phyloP scores from a whole-genome alignment of 2,888 invertebrate species.

The Netelia melanura region DNA sequence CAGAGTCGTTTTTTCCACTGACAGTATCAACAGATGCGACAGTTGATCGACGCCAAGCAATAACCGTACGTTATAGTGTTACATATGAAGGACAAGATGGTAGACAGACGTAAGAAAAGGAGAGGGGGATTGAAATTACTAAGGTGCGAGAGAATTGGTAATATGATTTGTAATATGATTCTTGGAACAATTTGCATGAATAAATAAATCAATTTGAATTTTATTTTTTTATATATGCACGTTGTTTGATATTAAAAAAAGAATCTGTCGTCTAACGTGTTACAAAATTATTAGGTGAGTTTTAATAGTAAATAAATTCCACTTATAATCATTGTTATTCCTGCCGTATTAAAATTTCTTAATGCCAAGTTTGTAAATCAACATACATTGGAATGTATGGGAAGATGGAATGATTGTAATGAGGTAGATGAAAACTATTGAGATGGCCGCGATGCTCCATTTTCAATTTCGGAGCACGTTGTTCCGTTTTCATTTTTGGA shows the following conservation, averaged over 20 bases:
- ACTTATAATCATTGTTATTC: not conserved
- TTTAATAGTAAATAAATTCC: not conserved
- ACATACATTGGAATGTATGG: not conserved
- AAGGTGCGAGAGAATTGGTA: not conserved
- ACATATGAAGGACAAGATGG: not conserved
- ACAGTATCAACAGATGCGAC: not conserved
- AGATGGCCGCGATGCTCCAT: slow-evolving; percentile 5
- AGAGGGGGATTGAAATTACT: not conserved
- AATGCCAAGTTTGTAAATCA: not conserved
- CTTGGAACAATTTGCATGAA: too few species aligned
- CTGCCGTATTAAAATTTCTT: not conserved
- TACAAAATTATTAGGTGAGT: slow-evolving; percentile 5
- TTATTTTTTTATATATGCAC: not conserved
- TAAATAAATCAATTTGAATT: too few species aligned
- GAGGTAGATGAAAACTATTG: not conserved
- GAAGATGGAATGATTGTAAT: not conserved
- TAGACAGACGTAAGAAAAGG: not conserved
- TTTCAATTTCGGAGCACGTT: slow-evolving; percentile 3
- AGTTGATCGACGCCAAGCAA: slow-evolving; percentile 3
- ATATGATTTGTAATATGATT: slow-evolving; percentile 5
- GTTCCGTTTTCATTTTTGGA: slow-evolving; percentile 3
- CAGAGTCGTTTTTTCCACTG: slow-evolving; percentile 2
- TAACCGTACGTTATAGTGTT: not conserved
- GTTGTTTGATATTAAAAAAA: not conserved
- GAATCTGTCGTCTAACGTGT: not conserved